phyloP scores from a whole-genome alignment of 2,113 vertebrate species.

The Tupaia chinensis region DNA sequence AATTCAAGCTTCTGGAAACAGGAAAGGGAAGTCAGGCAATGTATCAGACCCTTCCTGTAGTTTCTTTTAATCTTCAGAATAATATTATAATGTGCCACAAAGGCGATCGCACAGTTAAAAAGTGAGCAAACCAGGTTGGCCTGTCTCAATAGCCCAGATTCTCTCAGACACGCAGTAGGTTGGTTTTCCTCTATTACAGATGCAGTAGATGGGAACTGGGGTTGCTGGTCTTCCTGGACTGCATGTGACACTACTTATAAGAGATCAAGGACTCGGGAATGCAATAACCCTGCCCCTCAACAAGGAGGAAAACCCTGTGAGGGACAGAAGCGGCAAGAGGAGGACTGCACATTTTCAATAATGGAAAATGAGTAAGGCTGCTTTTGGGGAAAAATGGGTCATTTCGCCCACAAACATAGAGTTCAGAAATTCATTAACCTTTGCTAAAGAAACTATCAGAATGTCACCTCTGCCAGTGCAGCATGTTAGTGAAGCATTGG shows the following conservation, averaged over 20 bases:
- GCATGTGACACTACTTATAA: conserved; percentile 87
- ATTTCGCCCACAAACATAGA: not conserved
- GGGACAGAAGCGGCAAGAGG: conserved; percentile 85
- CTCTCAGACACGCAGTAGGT: accelerated
- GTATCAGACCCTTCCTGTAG: not conserved
- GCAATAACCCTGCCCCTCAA: conserved; percentile 90
- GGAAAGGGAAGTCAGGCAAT: not conserved
- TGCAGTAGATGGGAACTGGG: conserved; percentile 92
- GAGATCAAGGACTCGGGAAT: conserved; percentile 88
- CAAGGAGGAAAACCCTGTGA: conserved; percentile 89
- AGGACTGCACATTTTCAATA: conserved; percentile 91
- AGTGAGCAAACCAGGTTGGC: accelerated
- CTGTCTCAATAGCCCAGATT: not conserved
- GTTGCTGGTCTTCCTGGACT: conserved; percentile 95
- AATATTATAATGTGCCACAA: not conserved
- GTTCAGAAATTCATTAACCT: not conserved
- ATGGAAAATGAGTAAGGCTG: conserved; percentile 88
- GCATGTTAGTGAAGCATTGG: not conserved
- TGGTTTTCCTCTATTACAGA: conserved; percentile 84
- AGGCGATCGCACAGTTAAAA: not conserved
- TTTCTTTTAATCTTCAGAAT: not conserved
- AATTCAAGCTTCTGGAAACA: not conserved
- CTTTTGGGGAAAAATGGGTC: not conserved
- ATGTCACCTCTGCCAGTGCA: not conserved
- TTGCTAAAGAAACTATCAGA: not conserved